phyloP scores from a whole-genome alignment of 1,140 invertebrate species.

The Drepana arcuata region DNA sequence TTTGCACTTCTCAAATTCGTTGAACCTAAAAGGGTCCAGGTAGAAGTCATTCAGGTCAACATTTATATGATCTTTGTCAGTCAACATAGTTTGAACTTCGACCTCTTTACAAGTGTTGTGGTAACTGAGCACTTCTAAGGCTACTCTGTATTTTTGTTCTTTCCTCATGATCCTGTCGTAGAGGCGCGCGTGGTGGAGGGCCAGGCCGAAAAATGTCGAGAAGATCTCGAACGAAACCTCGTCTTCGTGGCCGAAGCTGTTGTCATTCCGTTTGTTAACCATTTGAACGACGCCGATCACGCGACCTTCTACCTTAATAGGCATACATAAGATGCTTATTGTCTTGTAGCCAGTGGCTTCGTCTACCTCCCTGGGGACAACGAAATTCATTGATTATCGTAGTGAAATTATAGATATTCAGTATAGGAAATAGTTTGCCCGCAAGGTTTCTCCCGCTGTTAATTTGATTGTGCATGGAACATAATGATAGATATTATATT shows the following conservation, averaged over 20 bases:
- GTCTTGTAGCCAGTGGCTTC: constrained; percentile 84
- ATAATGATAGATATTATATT: no score
- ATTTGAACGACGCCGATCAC: constrained; percentile 91
- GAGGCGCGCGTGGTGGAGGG: constrained; percentile 87
- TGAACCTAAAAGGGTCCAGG: constrained; percentile 80
- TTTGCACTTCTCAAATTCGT: constrained; percentile 79
- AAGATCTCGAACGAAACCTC: constrained; percentile 89
- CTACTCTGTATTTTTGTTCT: constrained; percentile 88
- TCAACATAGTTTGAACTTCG: constrained; percentile 73
- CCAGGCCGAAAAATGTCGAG: constrained; percentile 88
- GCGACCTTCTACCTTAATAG: constrained; percentile 82
- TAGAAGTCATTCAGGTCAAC: constrained; percentile 75
- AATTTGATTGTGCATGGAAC: no score
- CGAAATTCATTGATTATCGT: no score
- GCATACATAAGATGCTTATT: constrained; percentile 87
- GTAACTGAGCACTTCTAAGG: constrained; percentile 87
- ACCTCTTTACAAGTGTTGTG: constrained; percentile 84
- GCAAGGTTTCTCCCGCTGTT: no score
- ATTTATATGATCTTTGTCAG: constrained; percentile 28
- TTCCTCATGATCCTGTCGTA: constrained; percentile 88
- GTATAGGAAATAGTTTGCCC: no score
- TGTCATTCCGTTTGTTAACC: constrained; percentile 84
- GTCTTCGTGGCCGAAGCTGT: constrained; percentile 80
- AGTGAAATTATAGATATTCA: no score
- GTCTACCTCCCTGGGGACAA: constrained; percentile 80